These are phyloP conservation scores for Sarcophaga peregrina DNA, from an alignment of 1,140 invertebrate genomes.

Conservation along the genomic window DNA sequence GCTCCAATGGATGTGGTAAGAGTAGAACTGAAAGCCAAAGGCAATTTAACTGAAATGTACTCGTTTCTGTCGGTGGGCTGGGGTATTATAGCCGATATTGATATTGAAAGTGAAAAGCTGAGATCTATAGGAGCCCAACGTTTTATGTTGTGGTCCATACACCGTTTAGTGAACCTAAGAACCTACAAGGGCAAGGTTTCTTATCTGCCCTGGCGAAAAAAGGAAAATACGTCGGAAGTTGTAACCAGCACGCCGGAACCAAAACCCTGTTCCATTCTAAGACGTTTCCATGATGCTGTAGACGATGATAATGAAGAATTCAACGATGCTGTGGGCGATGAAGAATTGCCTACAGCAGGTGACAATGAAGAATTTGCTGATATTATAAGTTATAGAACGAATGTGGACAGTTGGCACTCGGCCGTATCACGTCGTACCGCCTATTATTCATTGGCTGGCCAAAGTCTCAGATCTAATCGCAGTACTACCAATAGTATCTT, in stretches of 20 bases:
- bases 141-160: conserved; percentile 91
- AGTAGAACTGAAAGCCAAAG: conserved; percentile 72
- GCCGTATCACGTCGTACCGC: conserved; percentile 78
- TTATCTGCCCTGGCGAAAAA: conserved; percentile 68
- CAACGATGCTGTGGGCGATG: background rate
- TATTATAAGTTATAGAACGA: conserved; percentile 62
- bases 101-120: conserved; percentile 95
- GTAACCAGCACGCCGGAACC: background rate
- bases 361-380: conserved; percentile 44
- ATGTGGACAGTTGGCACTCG: conserved; percentile 84
- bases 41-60: conserved; percentile 73
- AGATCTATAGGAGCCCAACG: conserved; percentile 88
- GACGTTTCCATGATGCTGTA: background rate
- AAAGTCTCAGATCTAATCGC: conserved; percentile 58
- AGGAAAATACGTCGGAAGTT: background rate
- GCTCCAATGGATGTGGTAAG: conserved; percentile 88
- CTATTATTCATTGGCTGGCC: conserved; percentile 78
- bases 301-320: conserved; percentile 5
- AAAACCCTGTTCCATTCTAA: background rate
- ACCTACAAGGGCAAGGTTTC: conserved; percentile 78
- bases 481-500: conserved; percentile 48
- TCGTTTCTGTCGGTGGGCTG: conserved; percentile 95
- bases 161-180: conserved; percentile 78
- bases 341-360: background rate
- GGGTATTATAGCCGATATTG: conserved; percentile 96